A percentile compares a stretch with the other conserved stretches of the same genome.
phyloP scores from a whole-genome alignment of 2,113 vertebrate genomes.

The Xenopus laevis region DNA sequence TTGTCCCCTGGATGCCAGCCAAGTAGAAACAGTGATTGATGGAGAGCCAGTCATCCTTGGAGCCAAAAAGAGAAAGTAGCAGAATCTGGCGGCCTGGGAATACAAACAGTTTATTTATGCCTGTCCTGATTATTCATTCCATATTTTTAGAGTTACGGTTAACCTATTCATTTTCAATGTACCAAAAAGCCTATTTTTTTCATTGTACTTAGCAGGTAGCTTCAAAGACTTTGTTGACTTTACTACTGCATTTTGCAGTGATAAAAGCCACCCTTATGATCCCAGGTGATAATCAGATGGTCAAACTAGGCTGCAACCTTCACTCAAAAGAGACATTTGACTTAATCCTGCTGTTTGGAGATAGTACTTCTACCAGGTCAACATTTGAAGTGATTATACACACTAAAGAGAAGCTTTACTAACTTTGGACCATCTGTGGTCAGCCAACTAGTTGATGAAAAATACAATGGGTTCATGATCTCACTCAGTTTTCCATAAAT shows the following conservation, averaged over 20 bases:
- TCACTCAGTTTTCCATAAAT: too few relatives aligned
- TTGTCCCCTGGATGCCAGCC: slow-evolving; percentile 14
- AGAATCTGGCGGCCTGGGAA: slow-evolving; percentile 3
- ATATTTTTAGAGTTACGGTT: background rate
- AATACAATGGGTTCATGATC: too few relatives aligned
- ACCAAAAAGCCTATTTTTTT: background rate
- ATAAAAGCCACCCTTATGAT: background rate
- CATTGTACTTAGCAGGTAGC: background rate
- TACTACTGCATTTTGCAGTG: background rate
- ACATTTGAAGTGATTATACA: too few relatives aligned
- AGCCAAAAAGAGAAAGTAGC: slow-evolving; percentile 12
- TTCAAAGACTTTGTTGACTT: background rate
- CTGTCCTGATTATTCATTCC: slow-evolving; percentile 10
- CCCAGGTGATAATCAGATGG: background rate
- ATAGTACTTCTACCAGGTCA: too few relatives aligned
- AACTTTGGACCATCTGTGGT: too few relatives aligned
- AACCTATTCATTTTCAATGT: slow-evolving; percentile 7
- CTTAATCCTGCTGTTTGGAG: too few relatives aligned
- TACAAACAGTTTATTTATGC: slow-evolving; percentile 14
- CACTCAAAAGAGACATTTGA: too few relatives aligned
- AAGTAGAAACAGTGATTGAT: slow-evolving; percentile 18
- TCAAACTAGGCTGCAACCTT: too few relatives aligned
- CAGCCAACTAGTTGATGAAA: too few relatives aligned
- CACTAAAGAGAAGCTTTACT: too few relatives aligned
- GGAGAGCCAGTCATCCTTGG: slow-evolving; percentile 8